phyloP scores from a whole-genome alignment of 2,113 vertebrate genomes.

The Pachyramphus minor region DNA sequence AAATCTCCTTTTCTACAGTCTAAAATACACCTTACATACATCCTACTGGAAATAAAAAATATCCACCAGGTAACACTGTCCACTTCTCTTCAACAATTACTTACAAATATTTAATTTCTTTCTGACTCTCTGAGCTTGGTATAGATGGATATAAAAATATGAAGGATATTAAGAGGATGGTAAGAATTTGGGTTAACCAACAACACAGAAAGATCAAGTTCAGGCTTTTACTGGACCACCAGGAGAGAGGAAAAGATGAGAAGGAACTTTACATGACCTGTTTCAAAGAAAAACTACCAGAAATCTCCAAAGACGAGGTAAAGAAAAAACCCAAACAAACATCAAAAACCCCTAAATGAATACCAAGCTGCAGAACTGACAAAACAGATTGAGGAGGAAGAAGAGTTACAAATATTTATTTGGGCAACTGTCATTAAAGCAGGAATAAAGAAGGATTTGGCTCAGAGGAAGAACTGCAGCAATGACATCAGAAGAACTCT shows the following conservation, averaged over 20 bases:
- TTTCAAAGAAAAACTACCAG: background rate
- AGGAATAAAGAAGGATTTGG: background rate
- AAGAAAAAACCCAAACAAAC: background rate
- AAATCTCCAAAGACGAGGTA: background rate
- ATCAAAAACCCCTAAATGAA: background rate
- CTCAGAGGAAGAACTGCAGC: background rate
- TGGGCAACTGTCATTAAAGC: background rate
- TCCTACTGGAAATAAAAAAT: background rate
- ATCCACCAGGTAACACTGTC: background rate
- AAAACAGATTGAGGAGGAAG: background rate
- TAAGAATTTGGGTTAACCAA: background rate
- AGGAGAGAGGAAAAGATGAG: background rate
- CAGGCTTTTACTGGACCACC: background rate
- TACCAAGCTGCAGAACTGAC: background rate
- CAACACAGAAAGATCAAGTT: background rate
- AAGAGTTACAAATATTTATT: background rate
- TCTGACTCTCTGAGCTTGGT: background rate
- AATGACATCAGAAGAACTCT: background rate
- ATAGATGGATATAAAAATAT: background rate
- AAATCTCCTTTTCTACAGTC: background rate
- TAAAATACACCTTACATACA: background rate
- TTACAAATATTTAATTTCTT: background rate
- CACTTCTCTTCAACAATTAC: background rate
- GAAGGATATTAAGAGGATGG: background rate
- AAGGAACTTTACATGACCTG: background rate